Percentiles rank a stretch among this genome's conserved stretches.
phyloP scores from a whole-genome alignment of 2,888 invertebrate species.

The Ormyrus pomaceus region DNA sequence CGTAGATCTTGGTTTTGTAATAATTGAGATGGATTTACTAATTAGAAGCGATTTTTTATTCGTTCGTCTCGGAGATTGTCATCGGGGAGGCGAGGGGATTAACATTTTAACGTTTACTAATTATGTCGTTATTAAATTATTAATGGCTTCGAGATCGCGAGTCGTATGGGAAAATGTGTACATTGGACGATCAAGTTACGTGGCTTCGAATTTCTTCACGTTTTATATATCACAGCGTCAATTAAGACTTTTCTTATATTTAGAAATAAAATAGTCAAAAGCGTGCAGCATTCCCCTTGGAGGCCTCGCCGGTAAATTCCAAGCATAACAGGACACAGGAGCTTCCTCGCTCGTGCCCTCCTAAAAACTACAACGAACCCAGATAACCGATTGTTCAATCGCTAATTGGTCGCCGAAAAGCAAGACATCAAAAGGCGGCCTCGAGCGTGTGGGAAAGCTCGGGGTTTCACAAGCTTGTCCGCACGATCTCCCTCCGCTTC shows the following conservation, averaged over 20 bases:
- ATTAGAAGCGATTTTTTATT: slow-evolving; percentile 28
- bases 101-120: slow-evolving; percentile 43
- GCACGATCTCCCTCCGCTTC: neutral
- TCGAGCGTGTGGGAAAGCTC: slow-evolving; percentile 26
- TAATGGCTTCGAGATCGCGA: neutral
- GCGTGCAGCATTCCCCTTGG: no score
- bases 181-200: neutral
- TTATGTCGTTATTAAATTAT: slow-evolving; percentile 39
- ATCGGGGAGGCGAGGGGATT: slow-evolving; percentile 15
- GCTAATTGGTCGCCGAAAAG: neutral
- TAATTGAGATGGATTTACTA: slow-evolving; percentile 51
- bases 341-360: no score
- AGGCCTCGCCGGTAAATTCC: no score
- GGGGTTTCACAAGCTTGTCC: neutral
- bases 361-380: no score
- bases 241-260: no score
- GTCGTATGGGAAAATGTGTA: neutral
- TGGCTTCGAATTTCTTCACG: neutral
- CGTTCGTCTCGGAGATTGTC: slow-evolving; percentile 15
- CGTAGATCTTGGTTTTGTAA: slow-evolving; percentile 22
- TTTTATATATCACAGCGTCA: no score
- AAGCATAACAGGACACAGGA: no score
- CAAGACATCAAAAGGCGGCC: neutral
- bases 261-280: no score
- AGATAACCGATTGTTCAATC: no score